phyloP scores from a whole-genome alignment of 2,113 vertebrate species.

The Vombatus ursinus region DNA sequence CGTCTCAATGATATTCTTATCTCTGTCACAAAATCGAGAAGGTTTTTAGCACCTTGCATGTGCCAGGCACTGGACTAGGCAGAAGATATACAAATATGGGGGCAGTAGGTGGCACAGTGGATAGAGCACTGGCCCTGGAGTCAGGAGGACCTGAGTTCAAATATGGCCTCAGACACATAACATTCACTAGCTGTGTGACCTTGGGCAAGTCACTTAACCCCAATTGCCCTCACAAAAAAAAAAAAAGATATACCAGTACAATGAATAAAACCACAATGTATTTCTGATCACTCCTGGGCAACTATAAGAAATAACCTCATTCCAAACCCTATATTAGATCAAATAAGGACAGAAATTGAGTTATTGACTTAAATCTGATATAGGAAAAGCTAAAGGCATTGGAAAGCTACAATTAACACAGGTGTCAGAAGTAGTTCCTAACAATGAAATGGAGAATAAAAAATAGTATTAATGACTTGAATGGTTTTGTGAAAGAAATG shows the following conservation, averaged over 20 bases:
- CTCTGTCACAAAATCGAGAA: neutral
- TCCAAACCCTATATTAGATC: neutral
- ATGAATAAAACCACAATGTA: neutral
- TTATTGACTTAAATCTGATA: neutral
- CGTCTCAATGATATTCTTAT: neutral
- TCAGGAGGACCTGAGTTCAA: no score
- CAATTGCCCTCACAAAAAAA: no score
- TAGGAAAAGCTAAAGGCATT: neutral
- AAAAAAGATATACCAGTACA: neutral
- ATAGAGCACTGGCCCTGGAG: no score
- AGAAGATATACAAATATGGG: neutral
- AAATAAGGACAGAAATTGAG: neutral
- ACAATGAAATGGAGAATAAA: neutral
- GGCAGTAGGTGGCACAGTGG: no score
- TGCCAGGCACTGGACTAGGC: neutral
- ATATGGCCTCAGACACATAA: no score
- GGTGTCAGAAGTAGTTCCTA: neutral
- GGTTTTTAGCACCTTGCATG: neutral
- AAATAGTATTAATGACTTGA: neutral
- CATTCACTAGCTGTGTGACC: no score
- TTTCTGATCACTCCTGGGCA: neutral
- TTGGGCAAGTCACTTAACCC: no score
- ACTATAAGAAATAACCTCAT: neutral
- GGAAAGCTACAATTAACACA: neutral
- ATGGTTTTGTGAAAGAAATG: neutral